A percentile compares a stretch with the other conserved stretches of the same genome.
These are phyloP conservation scores for Zaprionus inermis DNA, from an alignment of 1,140 invertebrate genomes.

Conservation along the genomic window DNA sequence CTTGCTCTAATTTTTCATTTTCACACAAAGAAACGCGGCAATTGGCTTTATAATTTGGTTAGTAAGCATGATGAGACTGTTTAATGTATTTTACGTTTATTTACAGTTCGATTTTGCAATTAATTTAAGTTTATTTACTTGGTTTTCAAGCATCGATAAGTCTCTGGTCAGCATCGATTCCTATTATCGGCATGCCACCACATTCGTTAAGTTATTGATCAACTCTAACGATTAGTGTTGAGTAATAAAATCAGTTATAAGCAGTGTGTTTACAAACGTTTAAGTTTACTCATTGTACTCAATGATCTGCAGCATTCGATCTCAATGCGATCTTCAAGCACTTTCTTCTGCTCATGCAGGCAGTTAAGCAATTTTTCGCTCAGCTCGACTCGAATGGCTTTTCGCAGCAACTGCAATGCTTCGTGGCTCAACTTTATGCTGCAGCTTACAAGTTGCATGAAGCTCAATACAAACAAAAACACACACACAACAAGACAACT, in stretches of 20 bases:
- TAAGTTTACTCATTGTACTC: background rate
- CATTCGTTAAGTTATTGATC: no score
- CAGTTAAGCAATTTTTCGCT: background rate
- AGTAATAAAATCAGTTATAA: no score
- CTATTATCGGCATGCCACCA: no score
- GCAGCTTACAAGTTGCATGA: slow-evolving; percentile 59
- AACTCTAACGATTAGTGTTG: no score
- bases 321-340: background rate
- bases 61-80: background rate
- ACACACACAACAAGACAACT: slow-evolving; percentile 55
- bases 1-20: background rate
- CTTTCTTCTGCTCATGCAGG: background rate
- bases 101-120: no score
- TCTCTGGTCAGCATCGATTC: no score
- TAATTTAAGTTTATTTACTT: no score
- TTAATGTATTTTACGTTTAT: background rate
- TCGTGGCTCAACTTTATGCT: slow-evolving; percentile 49
- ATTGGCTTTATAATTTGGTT: no score
- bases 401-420: slow-evolving; percentile 26
- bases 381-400: slow-evolving; percentile 1
- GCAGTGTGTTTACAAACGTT: no score
- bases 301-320: background rate
- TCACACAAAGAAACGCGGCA: background rate
- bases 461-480: slow-evolving; percentile 45
- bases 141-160: no score